A percentile compares a stretch with the other conserved stretches of the same genome.
Conservation (phyloP, 92 coral and sea anemone species). For the Pocillopora meandrina region DNA sequence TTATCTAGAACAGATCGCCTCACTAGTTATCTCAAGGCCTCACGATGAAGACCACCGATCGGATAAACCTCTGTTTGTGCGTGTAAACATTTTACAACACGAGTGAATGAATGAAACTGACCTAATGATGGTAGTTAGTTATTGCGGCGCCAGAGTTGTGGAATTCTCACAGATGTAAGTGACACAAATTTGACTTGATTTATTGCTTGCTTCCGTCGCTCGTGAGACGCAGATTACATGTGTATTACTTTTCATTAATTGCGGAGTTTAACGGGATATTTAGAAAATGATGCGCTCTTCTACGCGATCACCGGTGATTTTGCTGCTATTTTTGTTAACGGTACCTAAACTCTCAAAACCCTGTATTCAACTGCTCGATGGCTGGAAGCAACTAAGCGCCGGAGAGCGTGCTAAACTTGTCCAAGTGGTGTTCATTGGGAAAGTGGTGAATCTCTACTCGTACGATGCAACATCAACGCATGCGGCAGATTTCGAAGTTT, state of each 20-base stretch:
- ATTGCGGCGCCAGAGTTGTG: constrained; percentile 38
- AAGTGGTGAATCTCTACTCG: constrained; percentile 65
- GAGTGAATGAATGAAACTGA: constrained; percentile 18
- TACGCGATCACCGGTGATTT: constrained; percentile 10
- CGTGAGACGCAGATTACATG: not conserved
- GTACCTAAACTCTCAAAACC: constrained; percentile 67
- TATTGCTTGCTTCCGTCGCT: constrained; percentile 34
- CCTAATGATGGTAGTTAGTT: constrained; percentile 34
- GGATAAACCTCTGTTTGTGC: constrained; percentile 18
- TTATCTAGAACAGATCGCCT: constrained; percentile 58
- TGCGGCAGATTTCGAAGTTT: constrained; percentile 85
- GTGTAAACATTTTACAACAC: constrained; percentile 30
- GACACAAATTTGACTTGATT: constrained; percentile 15
- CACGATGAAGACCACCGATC: constrained; percentile 35
- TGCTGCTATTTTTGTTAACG: constrained; percentile 51
- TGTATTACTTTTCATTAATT: constrained; percentile 18
- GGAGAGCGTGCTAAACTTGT: constrained; percentile 80
- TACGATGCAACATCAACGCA: constrained; percentile 51
- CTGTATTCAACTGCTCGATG: constrained; percentile 69
- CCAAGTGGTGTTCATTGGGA: constrained; percentile 87
- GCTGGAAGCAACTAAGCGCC: constrained; percentile 75
- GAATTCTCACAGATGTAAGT: constrained; percentile 38
- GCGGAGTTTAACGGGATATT: not conserved
- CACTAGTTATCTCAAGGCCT: constrained; percentile 32
- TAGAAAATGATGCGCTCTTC: constrained; percentile 26